Percentiles rank a stretch among this genome's conserved stretches.
Conservation (phyloP, 2,113 vertebrate genomes). For the Eptatretus burgeri region DNA sequence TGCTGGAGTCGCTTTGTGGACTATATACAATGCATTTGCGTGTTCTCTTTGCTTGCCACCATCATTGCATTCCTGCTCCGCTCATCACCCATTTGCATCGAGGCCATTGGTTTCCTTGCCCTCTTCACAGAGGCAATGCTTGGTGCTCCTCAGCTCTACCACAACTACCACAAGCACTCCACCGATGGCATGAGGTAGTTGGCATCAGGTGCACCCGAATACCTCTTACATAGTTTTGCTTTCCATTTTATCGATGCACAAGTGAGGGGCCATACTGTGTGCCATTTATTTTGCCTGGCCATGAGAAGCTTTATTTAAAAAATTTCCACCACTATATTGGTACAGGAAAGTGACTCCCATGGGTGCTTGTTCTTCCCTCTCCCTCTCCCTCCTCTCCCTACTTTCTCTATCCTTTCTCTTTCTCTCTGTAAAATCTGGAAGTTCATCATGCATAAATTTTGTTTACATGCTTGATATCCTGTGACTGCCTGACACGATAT, state of each 20-base stretch:
- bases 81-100: conserved; percentile 48
- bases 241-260: too few relatives aligned
- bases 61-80: conserved; percentile 71
- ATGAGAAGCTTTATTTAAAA: too few relatives aligned
- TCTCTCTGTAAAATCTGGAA: too few relatives aligned
- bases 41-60: conserved; percentile 41
- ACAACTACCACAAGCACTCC: conserved; percentile 58
- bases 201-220: neutral
- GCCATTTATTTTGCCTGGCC: too few relatives aligned
- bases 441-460: too few relatives aligned
- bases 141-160: conserved; percentile 59
- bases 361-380: neutral
- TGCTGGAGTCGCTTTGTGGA: conserved; percentile 64
- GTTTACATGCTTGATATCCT: too few relatives aligned
- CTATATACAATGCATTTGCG: conserved; percentile 60
- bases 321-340: too few relatives aligned
- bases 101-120: conserved; percentile 24
- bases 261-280: too few relatives aligned
- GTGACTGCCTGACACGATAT: too few relatives aligned
- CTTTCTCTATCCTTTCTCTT: too few relatives aligned
- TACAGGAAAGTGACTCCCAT: too few relatives aligned
- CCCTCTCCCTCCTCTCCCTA: neutral
- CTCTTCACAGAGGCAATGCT: conserved; percentile 80
- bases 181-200: conserved; percentile 84
- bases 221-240: too few relatives aligned